Conservation (phyloP, 2,113 vertebrate species). For the Marcusenius ussheri region DNA sequence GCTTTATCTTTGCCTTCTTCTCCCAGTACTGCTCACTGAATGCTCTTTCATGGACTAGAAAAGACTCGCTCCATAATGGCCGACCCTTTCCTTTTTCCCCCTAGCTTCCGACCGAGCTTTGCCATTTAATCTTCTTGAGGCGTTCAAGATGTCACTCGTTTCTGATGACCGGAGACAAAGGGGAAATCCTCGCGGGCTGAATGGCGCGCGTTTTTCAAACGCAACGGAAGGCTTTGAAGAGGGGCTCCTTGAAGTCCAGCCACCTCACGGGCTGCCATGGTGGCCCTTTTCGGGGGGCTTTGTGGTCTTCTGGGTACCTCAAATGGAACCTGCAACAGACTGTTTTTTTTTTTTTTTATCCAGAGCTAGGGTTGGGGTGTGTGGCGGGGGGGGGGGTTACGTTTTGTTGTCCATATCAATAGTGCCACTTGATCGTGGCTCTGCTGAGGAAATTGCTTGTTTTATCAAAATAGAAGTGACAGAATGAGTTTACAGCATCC, state of each 20-base stretch:
- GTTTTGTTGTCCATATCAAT: constrained; percentile 27
- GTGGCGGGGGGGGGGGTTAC: background rate
- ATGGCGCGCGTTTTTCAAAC: constrained; percentile 66
- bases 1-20: constrained; percentile 68
- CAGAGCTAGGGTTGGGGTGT: background rate
- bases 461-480: constrained; percentile 24
- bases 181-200: constrained; percentile 71
- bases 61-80: constrained; percentile 71
- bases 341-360: constrained; percentile 1
- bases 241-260: constrained; percentile 65
- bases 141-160: constrained; percentile 87
- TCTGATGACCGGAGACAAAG: constrained; percentile 80
- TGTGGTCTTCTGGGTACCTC: constrained; percentile 50
- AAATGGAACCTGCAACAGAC: constrained; percentile 45
- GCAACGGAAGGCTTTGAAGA: constrained; percentile 76
- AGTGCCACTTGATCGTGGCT: constrained; percentile 27
- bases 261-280: constrained; percentile 65
- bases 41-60: constrained; percentile 74
- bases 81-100: constrained; percentile 71
- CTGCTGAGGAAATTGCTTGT: constrained; percentile 26
- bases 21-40: constrained; percentile 71
- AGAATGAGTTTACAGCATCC: constrained; percentile 22
- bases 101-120: constrained; percentile 73
- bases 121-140: constrained; percentile 91
- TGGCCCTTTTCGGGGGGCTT: constrained; percentile 65